Base-by-base conservation (phyloP, 1,140 invertebrate genomes). In the Solen grandis region DNA sequence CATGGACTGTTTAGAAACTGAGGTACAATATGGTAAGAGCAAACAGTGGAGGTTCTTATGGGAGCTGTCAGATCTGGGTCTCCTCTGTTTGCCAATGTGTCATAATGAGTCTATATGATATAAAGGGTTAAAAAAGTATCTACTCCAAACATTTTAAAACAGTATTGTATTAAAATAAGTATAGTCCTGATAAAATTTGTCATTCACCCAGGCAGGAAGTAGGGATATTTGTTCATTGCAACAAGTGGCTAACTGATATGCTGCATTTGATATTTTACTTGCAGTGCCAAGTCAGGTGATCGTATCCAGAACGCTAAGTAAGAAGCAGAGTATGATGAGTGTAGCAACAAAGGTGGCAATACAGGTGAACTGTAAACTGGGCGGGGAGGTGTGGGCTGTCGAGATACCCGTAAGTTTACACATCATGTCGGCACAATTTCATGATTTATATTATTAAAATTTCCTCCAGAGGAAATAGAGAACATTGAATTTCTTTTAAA, bases 351-450 rank as follows among this genome's bases (percentile, higher is more conserved):
- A 91, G 76, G 86, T 91, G 36, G 94, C 95, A 0, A 92, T 99
- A 36, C 98, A 99, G 93, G 97, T 99, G 59, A 98, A 98, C 89
- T 98, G 97, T 88, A 99, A 99, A 93, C 90, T 99, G 8, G 98
- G 98, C 22, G 98, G 98, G 1, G 95, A 96, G 0, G 91, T 98
- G 5, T 99, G 98, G 98, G 93, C 94, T 0, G 92, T 98, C 0
- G 92, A 94, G 54, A 96, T 98, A 78, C 97, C 97, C 14, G 90
- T 91, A 85, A 87, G 86, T 86, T 38, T 46, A n/a, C n/a, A n/a
- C n/a, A n/a, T n/a, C n/a, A n/a, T n/a, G n/a, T n/a, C n/a, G n/a
- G n/a, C n/a, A n/a, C n/a, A n/a, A n/a, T n/a, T n/a, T n/a, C n/a
- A n/a, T n/a, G n/a, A n/a, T n/a, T n/a, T n/a, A n/a, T n/a, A n/a